phyloP scores from a whole-genome alignment of 1,140 invertebrate species.

The Pectinophora gossypiella region DNA sequence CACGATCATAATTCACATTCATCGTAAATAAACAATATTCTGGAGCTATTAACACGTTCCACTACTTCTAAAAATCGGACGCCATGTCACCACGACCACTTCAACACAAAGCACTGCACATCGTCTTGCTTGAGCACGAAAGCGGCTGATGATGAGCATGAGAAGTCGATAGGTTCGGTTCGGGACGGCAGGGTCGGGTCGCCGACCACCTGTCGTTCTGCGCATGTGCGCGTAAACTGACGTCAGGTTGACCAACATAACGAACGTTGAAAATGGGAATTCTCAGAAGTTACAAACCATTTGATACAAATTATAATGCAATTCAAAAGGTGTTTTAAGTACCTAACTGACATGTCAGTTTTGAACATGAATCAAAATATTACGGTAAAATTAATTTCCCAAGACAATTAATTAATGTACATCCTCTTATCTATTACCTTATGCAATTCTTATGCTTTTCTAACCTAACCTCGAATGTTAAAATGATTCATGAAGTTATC shows the following conservation, averaged over 20 bases:
- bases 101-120: slow-evolving; percentile 72
- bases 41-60: slow-evolving; percentile 39
- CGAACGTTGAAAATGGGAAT: slow-evolving; percentile 6
- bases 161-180: slow-evolving; percentile 71
- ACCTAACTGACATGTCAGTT: too few species aligned
- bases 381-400: too few species aligned
- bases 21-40: slow-evolving; percentile 69
- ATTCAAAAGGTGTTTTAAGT: too few species aligned
- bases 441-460: too few species aligned
- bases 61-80: slow-evolving; percentile 60
- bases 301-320: too few species aligned
- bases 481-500: too few species aligned
- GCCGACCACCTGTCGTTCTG: slow-evolving; percentile 74
- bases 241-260: slow-evolving; percentile 54
- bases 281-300: neutral
- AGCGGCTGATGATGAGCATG: slow-evolving; percentile 73
- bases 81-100: slow-evolving; percentile 74
- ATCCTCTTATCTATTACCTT: too few species aligned
- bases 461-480: too few species aligned
- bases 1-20: slow-evolving; percentile 72
- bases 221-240: slow-evolving; percentile 71
- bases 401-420: too few species aligned
- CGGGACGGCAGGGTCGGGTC: slow-evolving; percentile 66
- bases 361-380: too few species aligned
- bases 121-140: slow-evolving; percentile 69